Base-by-base conservation (phyloP, 2,797 vertebrate genomes). In the Megaceryle alcyon region DNA sequence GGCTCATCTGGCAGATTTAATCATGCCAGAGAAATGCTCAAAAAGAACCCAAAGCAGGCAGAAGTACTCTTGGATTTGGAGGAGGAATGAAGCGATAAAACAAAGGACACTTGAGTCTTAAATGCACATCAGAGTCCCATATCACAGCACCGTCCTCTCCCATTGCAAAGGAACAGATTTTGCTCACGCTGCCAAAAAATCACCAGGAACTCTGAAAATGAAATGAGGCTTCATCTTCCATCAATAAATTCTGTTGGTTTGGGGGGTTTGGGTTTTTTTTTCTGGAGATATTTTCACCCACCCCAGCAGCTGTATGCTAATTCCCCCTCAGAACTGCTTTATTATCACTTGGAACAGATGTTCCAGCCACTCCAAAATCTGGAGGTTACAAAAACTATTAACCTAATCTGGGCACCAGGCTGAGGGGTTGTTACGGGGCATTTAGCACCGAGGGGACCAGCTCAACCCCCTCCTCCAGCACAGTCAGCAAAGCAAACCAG, bases 351-450 rank as follows among this genome's bases (percentile, higher is more conserved):
- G 7, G 77, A 90, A 94, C 83, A 89, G 93, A 93, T 87, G 90
- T 92, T 85, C 10, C 82, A 53, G 86, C 23, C 53, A 20, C 93
- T 87, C 88, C 69, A 49, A 86, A 79, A 63, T 7, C 6, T 35
- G 83, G 91, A 96, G 96, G 96, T 95, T 95, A 95, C 94, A 84
- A 75, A 95, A 95, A 86, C 88, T n/a, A 95, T 96, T 95, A 95
- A 96, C 93, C 93, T 88, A 22, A 60, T 59, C 57, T 26, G 73
- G 72, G 77, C 17, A 2, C 22, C 43, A 26, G 44, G 78, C 80
- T 79, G 93, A 53, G 91, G 68, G 15, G 1, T 48, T 19, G 70
- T 8, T 18, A n/a, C 0, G 11, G 82, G 44, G 51, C 1, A 51
- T 17, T 68, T 5, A 51, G 85, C 49, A 59, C 1, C 0, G 0